Percentiles rank a stretch among this genome's conserved stretches.
phyloP scores from a whole-genome alignment of 2,888 invertebrate species.

The Monoplex corrugatus region DNA sequence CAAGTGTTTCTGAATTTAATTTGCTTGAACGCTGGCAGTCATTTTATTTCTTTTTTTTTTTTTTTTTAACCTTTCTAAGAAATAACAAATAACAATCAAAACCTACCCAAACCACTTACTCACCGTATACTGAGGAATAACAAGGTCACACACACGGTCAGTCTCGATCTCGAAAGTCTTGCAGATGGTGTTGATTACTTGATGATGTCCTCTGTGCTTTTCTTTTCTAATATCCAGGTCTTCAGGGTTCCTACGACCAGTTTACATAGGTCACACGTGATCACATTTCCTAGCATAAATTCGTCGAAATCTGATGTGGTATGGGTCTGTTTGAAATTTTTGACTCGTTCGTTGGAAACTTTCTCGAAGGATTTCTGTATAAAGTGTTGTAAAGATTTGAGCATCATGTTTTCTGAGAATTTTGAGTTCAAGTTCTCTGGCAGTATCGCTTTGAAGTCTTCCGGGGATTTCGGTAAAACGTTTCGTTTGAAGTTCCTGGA shows the following conservation, averaged over 20 bases:
- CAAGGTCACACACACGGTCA: conserved; percentile 92
- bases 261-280: conserved; percentile 62
- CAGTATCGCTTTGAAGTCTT: background rate
- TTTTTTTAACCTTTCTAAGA: background rate
- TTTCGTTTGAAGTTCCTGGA: background rate
- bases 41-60: background rate
- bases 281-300: background rate
- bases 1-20: background rate
- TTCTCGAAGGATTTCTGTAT: too few species aligned
- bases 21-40: background rate
- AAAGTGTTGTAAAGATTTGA: too few species aligned
- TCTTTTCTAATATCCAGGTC: conserved; percentile 53
- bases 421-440: background rate
- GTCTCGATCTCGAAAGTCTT: conserved; percentile 93
- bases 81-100: background rate
- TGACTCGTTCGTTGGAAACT: too few species aligned
- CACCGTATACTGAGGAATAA: conserved; percentile 87
- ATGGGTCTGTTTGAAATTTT: background rate
- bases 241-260: conserved; percentile 55
- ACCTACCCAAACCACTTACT: conserved; percentile 52
- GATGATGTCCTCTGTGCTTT: conserved; percentile 71
- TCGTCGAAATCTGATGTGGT: background rate
- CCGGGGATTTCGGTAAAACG: background rate
- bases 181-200: conserved; percentile 84
- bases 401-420: too few species aligned